These are phyloP conservation scores for Diuraphis noxia DNA, from an alignment of 1,140 invertebrate genomes.

Conservation along the genomic window DNA sequence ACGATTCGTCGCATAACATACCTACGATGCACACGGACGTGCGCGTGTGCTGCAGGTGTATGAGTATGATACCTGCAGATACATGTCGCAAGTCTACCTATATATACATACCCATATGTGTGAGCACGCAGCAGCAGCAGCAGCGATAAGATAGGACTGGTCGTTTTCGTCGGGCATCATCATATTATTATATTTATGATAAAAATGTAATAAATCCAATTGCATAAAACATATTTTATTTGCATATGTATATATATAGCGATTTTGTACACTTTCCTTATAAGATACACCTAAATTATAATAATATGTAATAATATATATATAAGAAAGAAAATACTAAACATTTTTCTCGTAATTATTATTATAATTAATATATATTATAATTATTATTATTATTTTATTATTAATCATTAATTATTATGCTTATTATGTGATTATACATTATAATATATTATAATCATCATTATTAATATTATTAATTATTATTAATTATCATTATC, in stretches of 20 bases:
- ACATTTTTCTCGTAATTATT: slow-evolving; percentile 39
- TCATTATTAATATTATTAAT: slow-evolving; percentile 11
- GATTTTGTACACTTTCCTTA: slow-evolving; percentile 18
- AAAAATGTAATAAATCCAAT: background rate
- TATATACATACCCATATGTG: too few relatives aligned
- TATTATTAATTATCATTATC: slow-evolving; percentile 22
- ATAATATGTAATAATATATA: background rate
- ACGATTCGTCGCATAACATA: background rate
- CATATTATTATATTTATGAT: too few relatives aligned
- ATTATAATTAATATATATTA: slow-evolving; percentile 40
- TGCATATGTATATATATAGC: slow-evolving; percentile 5
- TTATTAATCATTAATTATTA: slow-evolving; percentile 45
- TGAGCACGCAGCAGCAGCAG: too few relatives aligned
- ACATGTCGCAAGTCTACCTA: too few relatives aligned
- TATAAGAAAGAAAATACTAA: slow-evolving; percentile 12
- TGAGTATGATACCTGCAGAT: too few relatives aligned
- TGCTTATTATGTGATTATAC: slow-evolving; percentile 9
- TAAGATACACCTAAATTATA: background rate
- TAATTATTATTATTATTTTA: slow-evolving; percentile 40
- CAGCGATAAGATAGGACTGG: background rate
- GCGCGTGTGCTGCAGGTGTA: background rate
- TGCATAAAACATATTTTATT: slow-evolving; percentile 21
- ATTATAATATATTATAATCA: slow-evolving; percentile 4
- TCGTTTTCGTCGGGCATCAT: background rate
- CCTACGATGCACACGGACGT: background rate